Base-by-base conservation (phyloP, 2,113 vertebrate species). In the Perca schrenkii region DNA sequence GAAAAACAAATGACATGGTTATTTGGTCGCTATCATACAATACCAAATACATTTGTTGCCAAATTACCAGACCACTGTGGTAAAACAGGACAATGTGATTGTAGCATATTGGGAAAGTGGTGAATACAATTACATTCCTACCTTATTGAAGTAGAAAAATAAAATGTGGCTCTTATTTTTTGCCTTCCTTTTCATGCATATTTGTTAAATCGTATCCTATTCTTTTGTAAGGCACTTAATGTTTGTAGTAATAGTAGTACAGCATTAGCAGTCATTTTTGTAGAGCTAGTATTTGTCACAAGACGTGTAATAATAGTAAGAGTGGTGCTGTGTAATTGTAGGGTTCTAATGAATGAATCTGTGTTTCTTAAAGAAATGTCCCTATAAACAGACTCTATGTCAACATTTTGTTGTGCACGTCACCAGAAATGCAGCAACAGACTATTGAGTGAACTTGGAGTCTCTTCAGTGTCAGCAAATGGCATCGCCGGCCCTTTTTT, bases 401-500 rank as follows among this genome's bases (percentile, higher is more conserved):
- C 60, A 22, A 25, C 19, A 54, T 73, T 57, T 53, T 46, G 22
- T 8, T 0, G 4, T 7, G 53, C 25, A 49, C 75, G 62, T 90
- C 82, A 87, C 4, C 16, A 36, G 71, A 54, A 1, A 3, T 77
- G 40, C 25, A 43, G 43, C 11, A 63, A 80, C 63, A 43, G 0
- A 4, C 36, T 17, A 64, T 2, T 13, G 75, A 12, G 73, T 16
- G 49, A 82, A 25, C 28, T 57, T 8, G 3, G 43, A 52, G 71
- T 8, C 11, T 50, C 40, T 36, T 21, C 54, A 17, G 43, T 36
- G 67, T 67, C 65, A 34, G 72, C 25, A 61, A 58, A 76, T 61
- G 53, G 66, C 77, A 82, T n/a, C 80, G 60, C 71, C 80, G 22
- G 31, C 80, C 84, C 65, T 79, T 47, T 88, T 76, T 46, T 85